Base-by-base conservation (phyloP, 2,113 vertebrate species). In the Cynoglossus semilaevis region DNA sequence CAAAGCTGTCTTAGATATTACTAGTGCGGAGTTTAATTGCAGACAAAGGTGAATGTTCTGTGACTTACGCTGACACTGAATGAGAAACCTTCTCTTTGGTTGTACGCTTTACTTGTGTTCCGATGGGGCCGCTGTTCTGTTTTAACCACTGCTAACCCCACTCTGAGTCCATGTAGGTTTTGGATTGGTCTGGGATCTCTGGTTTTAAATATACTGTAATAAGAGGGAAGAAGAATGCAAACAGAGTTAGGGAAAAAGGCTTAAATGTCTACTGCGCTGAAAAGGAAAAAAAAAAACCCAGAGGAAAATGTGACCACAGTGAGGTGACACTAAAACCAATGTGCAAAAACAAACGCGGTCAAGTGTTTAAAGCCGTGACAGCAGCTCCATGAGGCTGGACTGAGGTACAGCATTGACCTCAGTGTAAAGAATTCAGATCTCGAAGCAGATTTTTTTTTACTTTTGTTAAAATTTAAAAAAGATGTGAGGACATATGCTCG, bases 251-350 rank as follows among this genome's bases (percentile, higher is more conserved):
- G 14, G 18, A 49, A 15, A 50, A 38, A 9, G 50, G 12, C 4
- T 8, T 44, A 15, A 55, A 40, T 49, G 42, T 61, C 51, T 38
- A 49, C 42, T 42, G 22, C 50, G 14, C 48, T 40, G 43, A 64
- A 74, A 38, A 38, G 2, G 37, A 8, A 38, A 8, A n/a, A 29
- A 29, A 41, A 12, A 41, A 41, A 70, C 48, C 29, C 60, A 77
- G 45, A 54, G 52, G 70, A 73, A 72, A 68, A 66, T 63, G 14
- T 57, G 58, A 62, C 9, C 18, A 18, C 5, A 12, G 8, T 18
- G 44, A 54, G 15, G 45, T 13, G 38, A 66, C 50, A 43, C 49
- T 12, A 3, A 43, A 55, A 55, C 12, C 37, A 34, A 9, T 40
- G 34, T 10, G 13, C 34, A 45, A 16, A 17, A 50, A 22, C n/a